Evolutionary conservation across 1,140 invertebrate species (phyloP).

Genomic region (Euwallacea fornicatus): DNA sequence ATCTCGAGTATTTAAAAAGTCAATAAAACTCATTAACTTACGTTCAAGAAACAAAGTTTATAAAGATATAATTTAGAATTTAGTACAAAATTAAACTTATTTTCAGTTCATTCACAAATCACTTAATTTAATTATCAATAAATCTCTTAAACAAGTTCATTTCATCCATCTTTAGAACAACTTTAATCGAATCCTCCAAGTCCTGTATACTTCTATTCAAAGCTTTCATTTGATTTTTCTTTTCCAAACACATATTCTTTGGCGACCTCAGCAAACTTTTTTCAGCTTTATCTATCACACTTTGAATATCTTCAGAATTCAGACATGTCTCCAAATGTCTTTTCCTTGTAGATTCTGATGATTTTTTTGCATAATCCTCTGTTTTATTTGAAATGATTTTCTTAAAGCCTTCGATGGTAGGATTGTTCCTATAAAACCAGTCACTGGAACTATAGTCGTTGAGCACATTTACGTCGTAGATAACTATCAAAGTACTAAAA

Average conservation of each 20-base stretch:
- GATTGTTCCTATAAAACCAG: slow-evolving; percentile 50
- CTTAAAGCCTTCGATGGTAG: slow-evolving; percentile 41
- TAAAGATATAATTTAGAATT: too few relatives aligned
- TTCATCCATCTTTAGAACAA: slow-evolving; percentile 31
- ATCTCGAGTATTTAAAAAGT: too few relatives aligned
- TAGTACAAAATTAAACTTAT: too few relatives aligned
- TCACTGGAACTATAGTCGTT: slow-evolving; percentile 36
- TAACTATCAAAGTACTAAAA: slow-evolving; percentile 47
- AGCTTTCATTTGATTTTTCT: slow-evolving; percentile 21
- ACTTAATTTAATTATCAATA: slow-evolving; percentile 20
- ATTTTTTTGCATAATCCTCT: slow-evolving; percentile 2
- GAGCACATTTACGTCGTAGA: slow-evolving; percentile 44
- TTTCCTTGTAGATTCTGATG: neutral
- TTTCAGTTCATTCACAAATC: too few relatives aligned
- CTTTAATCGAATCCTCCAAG: slow-evolving; percentile 32
- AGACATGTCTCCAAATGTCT: slow-evolving; percentile 12
- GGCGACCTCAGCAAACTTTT: slow-evolving; percentile 28
- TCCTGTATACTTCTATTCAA: slow-evolving; percentile 31
- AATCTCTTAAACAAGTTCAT: slow-evolving; percentile 28
- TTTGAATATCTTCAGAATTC: slow-evolving; percentile 14
- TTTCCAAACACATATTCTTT: slow-evolving; percentile 23
- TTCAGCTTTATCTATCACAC: slow-evolving; percentile 29
- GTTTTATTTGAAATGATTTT: slow-evolving; percentile 33
- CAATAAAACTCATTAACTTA: too few relatives aligned
- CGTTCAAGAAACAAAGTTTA: too few relatives aligned